phyloP scores from a whole-genome alignment of 1,140 invertebrate species.

The Dreissena rostriformis region DNA sequence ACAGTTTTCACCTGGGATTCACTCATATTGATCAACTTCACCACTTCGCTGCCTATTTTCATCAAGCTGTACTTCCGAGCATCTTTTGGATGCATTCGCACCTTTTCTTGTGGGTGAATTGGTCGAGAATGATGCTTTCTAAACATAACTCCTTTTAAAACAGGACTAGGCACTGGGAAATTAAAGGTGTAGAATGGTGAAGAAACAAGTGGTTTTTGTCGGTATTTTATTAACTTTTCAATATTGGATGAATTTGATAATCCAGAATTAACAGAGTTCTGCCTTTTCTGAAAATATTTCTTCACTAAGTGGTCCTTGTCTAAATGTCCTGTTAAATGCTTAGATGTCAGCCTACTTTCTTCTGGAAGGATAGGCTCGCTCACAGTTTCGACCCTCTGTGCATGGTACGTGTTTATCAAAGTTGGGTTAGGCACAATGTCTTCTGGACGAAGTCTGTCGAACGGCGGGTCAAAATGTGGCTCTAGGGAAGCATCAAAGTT shows the following conservation, averaged over 20 bases:
- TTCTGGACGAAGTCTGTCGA: too few species aligned
- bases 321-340: too few species aligned
- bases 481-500: slow-evolving; percentile 11
- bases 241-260: neutral
- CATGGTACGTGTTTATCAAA: neutral
- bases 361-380: neutral
- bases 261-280: neutral
- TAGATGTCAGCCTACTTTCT: too few species aligned
- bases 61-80: slow-evolving; percentile 76
- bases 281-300: neutral
- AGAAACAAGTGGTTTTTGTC: slow-evolving; percentile 16
- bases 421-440: neutral
- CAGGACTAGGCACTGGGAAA: slow-evolving; percentile 76
- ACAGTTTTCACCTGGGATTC: slow-evolving; percentile 56
- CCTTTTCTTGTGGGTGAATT: slow-evolving; percentile 22
- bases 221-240: slow-evolving; percentile 40
- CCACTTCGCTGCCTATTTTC: slow-evolving; percentile 77
- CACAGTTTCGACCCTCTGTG: neutral
- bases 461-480: neutral
- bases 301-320: too few species aligned
- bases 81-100: slow-evolving; percentile 78
- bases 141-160: slow-evolving; percentile 73
- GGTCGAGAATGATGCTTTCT: neutral
- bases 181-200: slow-evolving; percentile 70
- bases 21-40: slow-evolving; percentile 66